Base-by-base conservation (phyloP, 2,888 invertebrate genomes). In the Syrphus vitripennis region DNA sequence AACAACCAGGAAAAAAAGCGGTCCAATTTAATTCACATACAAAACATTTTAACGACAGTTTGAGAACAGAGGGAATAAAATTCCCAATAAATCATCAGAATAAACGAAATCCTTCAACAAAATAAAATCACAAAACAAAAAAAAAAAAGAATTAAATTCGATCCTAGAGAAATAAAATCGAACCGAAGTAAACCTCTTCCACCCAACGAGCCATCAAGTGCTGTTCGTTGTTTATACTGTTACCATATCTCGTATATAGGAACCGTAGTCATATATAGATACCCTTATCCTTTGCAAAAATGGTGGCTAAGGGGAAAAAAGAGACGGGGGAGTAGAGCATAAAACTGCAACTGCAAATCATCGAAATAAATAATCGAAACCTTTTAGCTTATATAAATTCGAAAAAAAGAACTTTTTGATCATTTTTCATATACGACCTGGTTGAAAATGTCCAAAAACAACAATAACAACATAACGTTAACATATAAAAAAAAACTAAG, bases 11-110 rank as follows among this genome's bases (percentile, higher is more conserved):
- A 19, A 37, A 53, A 48, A 70, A 55, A 70, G 40, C 34, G 10
- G 72, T 82, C 50, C 72, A 86, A 84, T 76, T 84, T 84, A 84
- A 84, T 84, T 84, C 69, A 82, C 86, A 86, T 69, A 86, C 82
- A 86, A 82, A 86, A 82, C 86, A 86, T 86, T 86, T 82, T 86
- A 82, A 86, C 86, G 86, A 86, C 86, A 86, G 86, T 86, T 86
- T 86, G 86, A 86, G 82, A 86, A 86, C 86, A 86, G 86, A 82
- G 82, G 72, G 86, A 82, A 86, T 82, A 86, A 82, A 82, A 86
- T 86, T 74, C 70, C 77, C 86, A 86, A 86, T 86, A 86, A 86
- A 86, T 86, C 86, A 86, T 86, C 86, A 40, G 31, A 45, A 78
- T 61, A 70, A 69, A 67, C 74, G 24, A 77, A 59, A 57, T 67